Evolutionary conservation across 2,888 invertebrate species (phyloP).

Genomic region (Pseudococcus jackbeardsleyi): DNA sequence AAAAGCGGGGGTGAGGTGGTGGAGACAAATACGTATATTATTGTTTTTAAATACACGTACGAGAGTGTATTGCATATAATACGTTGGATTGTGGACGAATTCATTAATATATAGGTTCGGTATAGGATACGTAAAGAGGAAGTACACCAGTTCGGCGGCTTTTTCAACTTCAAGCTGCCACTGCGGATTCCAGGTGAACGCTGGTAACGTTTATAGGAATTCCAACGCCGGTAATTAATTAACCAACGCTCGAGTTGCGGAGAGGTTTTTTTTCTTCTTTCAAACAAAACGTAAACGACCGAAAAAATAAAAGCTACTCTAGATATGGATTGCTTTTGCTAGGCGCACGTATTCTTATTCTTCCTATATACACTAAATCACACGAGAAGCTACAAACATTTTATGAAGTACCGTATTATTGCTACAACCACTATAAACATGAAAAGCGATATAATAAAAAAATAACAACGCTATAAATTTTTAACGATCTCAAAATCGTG

Average conservation of each 20-base stretch:
- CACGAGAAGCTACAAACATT: conserved; percentile 43
- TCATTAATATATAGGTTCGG: conserved; percentile 15
- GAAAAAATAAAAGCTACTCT: background rate
- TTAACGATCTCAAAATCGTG: conserved; percentile 50
- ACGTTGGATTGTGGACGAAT: background rate
- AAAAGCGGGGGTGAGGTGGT: background rate
- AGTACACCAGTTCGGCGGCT: conserved; percentile 37
- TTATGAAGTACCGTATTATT: conserved; percentile 52
- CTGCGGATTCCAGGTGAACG: conserved; percentile 10
- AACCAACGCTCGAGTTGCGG: background rate
- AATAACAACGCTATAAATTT: conserved; percentile 57
- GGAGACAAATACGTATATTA: conserved; percentile 18
- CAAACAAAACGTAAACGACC: background rate
- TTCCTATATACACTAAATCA: conserved; percentile 16
- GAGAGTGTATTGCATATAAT: background rate
- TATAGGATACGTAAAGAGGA: background rate
- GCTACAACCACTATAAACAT: conserved; percentile 53
- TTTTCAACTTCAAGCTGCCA: conserved; percentile 23
- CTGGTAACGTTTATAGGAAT: conserved; percentile 19
- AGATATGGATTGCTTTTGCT: background rate
- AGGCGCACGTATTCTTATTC: background rate
- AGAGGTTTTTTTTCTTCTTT: background rate
- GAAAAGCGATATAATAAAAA: conserved; percentile 56
- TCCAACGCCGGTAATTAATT: conserved; percentile 1
- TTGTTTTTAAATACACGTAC: conserved; percentile 24